These are phyloP conservation scores for Scaptodrosophila lebanonensis DNA, from an alignment of 1,140 invertebrate genomes.

Conservation along the genomic window DNA sequence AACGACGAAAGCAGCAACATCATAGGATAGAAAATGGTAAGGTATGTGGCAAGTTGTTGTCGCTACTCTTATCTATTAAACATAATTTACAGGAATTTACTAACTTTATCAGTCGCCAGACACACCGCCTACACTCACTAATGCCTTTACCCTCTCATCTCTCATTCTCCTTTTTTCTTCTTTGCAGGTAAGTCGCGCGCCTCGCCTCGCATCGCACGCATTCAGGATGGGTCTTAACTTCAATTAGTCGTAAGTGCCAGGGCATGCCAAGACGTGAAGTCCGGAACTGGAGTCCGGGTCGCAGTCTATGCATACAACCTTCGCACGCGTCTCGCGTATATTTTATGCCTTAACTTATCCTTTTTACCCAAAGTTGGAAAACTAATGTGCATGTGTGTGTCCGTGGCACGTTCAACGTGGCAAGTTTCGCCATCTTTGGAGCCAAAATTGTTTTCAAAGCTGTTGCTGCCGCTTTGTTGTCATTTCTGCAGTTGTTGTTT, in stretches of 20 bases:
- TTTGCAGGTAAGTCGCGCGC: constrained; percentile 55
- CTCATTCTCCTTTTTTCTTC: constrained; percentile 15
- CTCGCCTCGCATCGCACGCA: constrained; percentile 10
- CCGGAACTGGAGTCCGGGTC: too few relatives aligned
- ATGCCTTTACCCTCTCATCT: constrained; percentile 6
- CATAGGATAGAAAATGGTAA: too few relatives aligned
- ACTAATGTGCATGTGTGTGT: constrained; percentile 10
- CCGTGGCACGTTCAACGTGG: constrained; percentile 13
- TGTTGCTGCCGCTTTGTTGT: constrained; percentile 22
- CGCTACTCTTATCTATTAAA: constrained; percentile 59
- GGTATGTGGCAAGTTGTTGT: constrained; percentile 33
- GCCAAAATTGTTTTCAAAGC: constrained; percentile 48
- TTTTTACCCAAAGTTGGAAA: constrained; percentile 16
- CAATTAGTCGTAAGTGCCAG: constrained; percentile 71
- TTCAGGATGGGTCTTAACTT: constrained; percentile 38
- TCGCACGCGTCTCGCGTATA: constrained; percentile 36
- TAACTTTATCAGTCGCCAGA: constrained; percentile 44
- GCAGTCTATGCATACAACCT: too few relatives aligned
- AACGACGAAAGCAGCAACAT: too few relatives aligned
- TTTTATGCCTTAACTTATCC: constrained; percentile 33
- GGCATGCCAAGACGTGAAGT: too few relatives aligned
- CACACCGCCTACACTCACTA: background rate
- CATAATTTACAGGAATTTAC: constrained; percentile 72
- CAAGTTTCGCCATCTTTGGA: constrained; percentile 31
- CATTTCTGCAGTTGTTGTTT: background rate